A percentile compares a stretch with the other conserved stretches of the same genome.
These are phyloP conservation scores for Zapornia atra DNA, from an alignment of 2,113 vertebrate genomes.

Conservation along the genomic window DNA sequence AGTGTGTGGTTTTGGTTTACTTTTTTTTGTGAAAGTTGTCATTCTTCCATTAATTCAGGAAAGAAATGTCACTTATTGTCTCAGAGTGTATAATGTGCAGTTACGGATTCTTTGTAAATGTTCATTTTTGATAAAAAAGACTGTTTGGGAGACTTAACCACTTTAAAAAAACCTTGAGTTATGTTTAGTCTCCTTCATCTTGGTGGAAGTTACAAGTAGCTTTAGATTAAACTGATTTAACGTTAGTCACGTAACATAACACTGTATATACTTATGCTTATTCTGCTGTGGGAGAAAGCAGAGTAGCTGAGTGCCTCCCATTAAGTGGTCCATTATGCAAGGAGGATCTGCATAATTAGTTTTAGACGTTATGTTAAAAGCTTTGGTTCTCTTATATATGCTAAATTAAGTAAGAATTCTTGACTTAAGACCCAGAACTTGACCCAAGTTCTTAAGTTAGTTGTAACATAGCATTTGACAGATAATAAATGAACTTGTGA, in stretches of 20 bases:
- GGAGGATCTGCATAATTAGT: neutral
- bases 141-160: neutral
- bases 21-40: neutral
- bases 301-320: neutral
- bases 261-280: neutral
- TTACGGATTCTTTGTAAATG: neutral
- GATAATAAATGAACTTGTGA: neutral
- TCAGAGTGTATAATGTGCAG: neutral
- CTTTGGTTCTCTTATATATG: neutral
- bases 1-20: neutral
- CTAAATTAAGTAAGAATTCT: neutral
- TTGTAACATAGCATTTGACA: neutral
- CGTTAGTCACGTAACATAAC: neutral
- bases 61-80: neutral
- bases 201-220: neutral
- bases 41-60: neutral
- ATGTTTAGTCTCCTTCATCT: neutral
- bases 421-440: neutral
- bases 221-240: neutral
- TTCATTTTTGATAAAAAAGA: neutral
- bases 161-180: neutral
- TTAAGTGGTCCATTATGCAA: neutral
- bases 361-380: neutral
- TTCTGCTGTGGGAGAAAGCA: neutral
- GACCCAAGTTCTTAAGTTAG: neutral